phyloP scores from a whole-genome alignment of 2,113 vertebrate genomes.

The Pelvicachromis taeniatus region DNA sequence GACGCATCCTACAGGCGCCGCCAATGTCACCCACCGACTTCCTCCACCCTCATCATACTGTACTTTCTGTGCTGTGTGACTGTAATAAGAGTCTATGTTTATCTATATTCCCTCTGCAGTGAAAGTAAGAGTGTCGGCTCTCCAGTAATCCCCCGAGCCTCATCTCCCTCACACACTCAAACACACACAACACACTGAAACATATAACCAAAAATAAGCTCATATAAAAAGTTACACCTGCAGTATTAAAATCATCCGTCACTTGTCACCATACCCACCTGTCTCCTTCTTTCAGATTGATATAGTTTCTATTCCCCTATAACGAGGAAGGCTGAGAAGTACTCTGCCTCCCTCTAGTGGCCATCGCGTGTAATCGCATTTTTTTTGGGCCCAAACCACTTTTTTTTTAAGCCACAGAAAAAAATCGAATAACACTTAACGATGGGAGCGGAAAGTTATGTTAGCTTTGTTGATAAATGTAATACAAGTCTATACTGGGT shows the following conservation, averaged over 20 bases:
- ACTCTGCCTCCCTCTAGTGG: constrained; percentile 41
- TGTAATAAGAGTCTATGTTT: not conserved
- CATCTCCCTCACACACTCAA: not conserved
- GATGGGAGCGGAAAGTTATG: not conserved
- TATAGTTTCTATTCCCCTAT: not conserved
- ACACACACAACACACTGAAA: not conserved
- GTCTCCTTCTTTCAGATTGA: not conserved
- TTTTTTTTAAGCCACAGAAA: not conserved
- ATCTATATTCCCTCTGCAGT: not conserved
- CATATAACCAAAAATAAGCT: not conserved
- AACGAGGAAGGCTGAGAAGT: not conserved
- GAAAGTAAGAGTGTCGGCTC: not conserved
- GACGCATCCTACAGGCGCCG: not conserved
- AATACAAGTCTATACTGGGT: rapidly evolving
- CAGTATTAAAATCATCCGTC: not conserved
- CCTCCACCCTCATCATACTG: not conserved
- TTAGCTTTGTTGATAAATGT: not conserved
- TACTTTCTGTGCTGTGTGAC: not conserved
- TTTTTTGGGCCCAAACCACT: not conserved
- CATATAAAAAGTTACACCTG: not conserved
- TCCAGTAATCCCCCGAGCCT: not conserved
- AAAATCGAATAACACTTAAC: not conserved
- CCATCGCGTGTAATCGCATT: not conserved
- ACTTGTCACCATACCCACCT: not conserved
- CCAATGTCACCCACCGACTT: too few species aligned